phyloP scores from a whole-genome alignment of 2,888 invertebrate species.

The Muschampia plurimacula region DNA sequence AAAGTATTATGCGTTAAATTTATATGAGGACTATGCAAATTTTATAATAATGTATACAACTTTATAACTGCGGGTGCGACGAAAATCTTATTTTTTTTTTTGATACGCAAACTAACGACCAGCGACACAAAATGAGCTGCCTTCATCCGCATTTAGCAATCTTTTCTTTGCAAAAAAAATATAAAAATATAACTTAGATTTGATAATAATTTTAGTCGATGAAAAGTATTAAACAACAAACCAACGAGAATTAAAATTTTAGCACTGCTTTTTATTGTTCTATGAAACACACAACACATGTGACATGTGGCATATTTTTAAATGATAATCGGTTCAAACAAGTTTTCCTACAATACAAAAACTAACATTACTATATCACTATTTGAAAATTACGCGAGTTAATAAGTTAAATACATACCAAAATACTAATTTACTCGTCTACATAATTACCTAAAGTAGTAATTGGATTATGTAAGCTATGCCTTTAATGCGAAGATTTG shows the following conservation, averaged over 20 bases:
- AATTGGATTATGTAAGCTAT: conserved; percentile 53
- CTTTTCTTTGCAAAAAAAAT: not conserved
- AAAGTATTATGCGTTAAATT: conserved; percentile 21
- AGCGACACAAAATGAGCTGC: not conserved
- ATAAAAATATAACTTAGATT: no score
- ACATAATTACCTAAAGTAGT: conserved; percentile 66
- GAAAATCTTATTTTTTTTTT: not conserved
- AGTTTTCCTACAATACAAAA: conserved; percentile 58
- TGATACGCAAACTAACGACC: not conserved
- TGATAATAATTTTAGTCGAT: no score
- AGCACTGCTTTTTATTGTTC: no score
- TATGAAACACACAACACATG: no score
- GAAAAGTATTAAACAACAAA: no score
- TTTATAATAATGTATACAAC: not conserved
- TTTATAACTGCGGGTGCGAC: not conserved
- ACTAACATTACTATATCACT: conserved; percentile 50
- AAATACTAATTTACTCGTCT: conserved; percentile 54
- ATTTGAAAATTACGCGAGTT: conserved; percentile 62
- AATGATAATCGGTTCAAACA: conserved; percentile 44
- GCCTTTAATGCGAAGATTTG: conserved; percentile 44
- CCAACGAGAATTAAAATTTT: no score
- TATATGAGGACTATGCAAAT: not conserved
- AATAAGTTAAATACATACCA: conserved; percentile 70
- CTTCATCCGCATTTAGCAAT: not conserved
- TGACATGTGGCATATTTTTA: no score